Evolutionary conservation across 2,113 vertebrate genomes (phyloP), one percentile per base, ranked within the genome.

Genomic region (Toxotes jaculatrix): DNA sequence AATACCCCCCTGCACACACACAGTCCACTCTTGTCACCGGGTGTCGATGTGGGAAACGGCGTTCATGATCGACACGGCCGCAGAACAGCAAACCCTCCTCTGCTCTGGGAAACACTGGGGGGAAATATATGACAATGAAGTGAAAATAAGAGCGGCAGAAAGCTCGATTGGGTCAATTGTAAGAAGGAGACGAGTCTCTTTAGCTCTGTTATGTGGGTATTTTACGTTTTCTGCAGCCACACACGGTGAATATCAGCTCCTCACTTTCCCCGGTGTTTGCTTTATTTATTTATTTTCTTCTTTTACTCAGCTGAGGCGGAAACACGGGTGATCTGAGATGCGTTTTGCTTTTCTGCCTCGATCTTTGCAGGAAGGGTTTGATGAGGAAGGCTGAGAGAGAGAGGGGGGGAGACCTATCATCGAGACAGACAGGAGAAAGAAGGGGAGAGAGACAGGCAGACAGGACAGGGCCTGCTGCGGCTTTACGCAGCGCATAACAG

Each of bases 401-500:
- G 57, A 51, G 43, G 47, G 9, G 23, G 27, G 47, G 47, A 32
- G 43, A 42, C 23, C 14, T 11, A 5, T 4, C 0, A 5, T 4
- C 0, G 4, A 55, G 75, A 62, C 57, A 65, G 78, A 76, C 65
- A 3, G 53, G 32, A 61, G 14, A 42, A 57, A 19, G 45, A 63
- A 72, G 62, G 53, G n/a, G 32, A 59, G 69, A 43, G 60, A 59
- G 81, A 63, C 68, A 36, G 51, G 27, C 51, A 57, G 62, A 68
- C 32, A 47, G 80, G 79, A 89, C 77, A 0, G 61, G 88, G 84
- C 89, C 87, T 89, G 72, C 83, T 78, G 89, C 81, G 19, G 82
- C 7, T 49, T 59, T 23, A 56, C 13, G 78, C 42, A 1, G 75
- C 77, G 88, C 82, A 80, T n/a, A 90, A 88, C 82, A 88, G 89